phyloP scores from a whole-genome alignment of 1,140 invertebrate species.

The Rhynchophorus ferrugineus region DNA sequence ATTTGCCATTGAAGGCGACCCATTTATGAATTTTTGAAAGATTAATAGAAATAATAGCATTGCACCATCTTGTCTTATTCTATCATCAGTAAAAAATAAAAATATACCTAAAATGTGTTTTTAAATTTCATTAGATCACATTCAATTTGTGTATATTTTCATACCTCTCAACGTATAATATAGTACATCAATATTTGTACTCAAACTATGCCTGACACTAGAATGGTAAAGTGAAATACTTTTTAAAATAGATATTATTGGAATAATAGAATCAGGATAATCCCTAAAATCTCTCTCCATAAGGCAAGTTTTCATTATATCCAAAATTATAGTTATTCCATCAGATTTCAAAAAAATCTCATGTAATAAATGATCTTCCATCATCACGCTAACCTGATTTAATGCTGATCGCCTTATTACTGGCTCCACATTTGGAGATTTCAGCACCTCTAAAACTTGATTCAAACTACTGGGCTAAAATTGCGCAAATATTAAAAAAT shows the following conservation, averaged over 20 bases:
- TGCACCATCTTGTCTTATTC: slow-evolving; percentile 42
- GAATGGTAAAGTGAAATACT: slow-evolving; percentile 45
- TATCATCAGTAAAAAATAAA: slow-evolving; percentile 48
- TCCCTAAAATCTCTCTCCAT: slow-evolving; percentile 51
- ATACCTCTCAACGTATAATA: slow-evolving; percentile 52
- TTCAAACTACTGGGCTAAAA: slow-evolving; percentile 39
- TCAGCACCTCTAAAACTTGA: slow-evolving; percentile 42
- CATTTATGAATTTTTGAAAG: slow-evolving; percentile 44
- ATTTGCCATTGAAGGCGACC: slow-evolving; percentile 34
- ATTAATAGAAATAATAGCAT: slow-evolving; percentile 45
- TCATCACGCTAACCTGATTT: slow-evolving; percentile 51
- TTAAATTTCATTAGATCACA: slow-evolving; percentile 7
- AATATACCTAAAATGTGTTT: slow-evolving; percentile 43
- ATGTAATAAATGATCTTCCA: slow-evolving; percentile 48
- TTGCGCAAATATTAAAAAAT: neutral
- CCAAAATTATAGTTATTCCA: slow-evolving; percentile 33
- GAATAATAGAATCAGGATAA: slow-evolving; percentile 58
- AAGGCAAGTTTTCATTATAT: slow-evolving; percentile 43
- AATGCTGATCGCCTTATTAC: slow-evolving; percentile 50
- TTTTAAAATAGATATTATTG: slow-evolving; percentile 53
- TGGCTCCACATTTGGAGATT: slow-evolving; percentile 43
- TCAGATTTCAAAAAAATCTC: slow-evolving; percentile 43
- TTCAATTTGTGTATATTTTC: no score
- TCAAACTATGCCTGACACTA: slow-evolving; percentile 45
- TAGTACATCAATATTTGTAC: slow-evolving; percentile 45